phyloP scores from a whole-genome alignment of 64 coral and sea anemone genomes.

The Anthopleura sola region DNA sequence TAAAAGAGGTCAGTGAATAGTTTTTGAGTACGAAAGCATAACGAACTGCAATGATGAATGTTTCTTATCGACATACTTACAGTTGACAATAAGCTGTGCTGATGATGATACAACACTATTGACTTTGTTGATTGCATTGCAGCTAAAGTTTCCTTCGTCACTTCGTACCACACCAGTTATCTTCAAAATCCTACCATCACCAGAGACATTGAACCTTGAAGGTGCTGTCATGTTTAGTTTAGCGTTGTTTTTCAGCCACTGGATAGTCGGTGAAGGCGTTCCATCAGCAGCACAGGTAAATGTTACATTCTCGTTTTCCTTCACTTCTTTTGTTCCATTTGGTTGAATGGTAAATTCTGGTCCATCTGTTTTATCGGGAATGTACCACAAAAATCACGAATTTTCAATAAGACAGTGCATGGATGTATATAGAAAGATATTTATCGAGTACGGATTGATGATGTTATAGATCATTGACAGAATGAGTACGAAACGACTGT shows the following conservation, averaged over 20 bases:
- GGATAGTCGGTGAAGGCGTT: constrained; percentile 10
- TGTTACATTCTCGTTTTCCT: neutral
- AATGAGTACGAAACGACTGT: too few relatives aligned
- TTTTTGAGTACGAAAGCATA: too few relatives aligned
- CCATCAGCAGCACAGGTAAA: constrained; percentile 15
- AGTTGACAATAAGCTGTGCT: too few relatives aligned
- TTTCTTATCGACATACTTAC: too few relatives aligned
- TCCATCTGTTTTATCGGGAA: neutral
- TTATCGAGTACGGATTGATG: too few relatives aligned
- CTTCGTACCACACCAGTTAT: neutral
- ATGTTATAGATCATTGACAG: too few relatives aligned
- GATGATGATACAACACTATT: neutral
- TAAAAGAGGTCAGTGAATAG: too few relatives aligned
- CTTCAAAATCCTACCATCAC: neutral
- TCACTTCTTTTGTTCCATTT: neutral
- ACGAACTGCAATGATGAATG: too few relatives aligned
- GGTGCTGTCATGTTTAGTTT: neutral
- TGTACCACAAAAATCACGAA: too few relatives aligned
- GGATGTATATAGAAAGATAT: too few relatives aligned
- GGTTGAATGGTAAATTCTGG: neutral
- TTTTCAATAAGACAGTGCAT: too few relatives aligned
- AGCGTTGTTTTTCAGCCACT: constrained; percentile 22
- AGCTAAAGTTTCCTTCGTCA: neutral
- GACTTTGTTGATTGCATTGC: constrained; percentile 4
- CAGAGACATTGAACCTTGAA: neutral